Evolutionary conservation across 2,888 invertebrate genomes (phyloP), one percentile per base, ranked within the genome.

Genomic region (Gortyna flavago): DNA sequence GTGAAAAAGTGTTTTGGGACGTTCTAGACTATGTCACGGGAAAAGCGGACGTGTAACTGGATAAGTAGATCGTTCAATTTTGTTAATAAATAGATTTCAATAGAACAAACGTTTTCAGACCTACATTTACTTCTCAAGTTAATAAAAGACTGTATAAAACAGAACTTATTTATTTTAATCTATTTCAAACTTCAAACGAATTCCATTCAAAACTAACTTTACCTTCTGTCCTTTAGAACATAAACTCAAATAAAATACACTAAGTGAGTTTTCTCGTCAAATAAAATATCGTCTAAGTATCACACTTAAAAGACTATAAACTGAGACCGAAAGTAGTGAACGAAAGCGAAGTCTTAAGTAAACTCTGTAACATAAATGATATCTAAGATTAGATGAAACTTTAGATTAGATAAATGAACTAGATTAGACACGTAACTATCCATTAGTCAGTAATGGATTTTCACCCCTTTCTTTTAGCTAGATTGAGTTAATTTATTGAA

Each of bases 341-440:
- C 21, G 16, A 68, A 70, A 41, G 13, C 6, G 44, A 57, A 59
- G n/a, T n/a, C 35, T 59, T 21, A 2, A 21, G 74, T 44, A 74
- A 59, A 21, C 59, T 59, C 11, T 75, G 44, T 62, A 54, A 81
- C 59, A 77, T 75, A 72, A 79, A 78, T 83, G 75, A 87, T 85
- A 79, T 84, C 79, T 77, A 57, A 80, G 70, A 80, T 75, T 51
- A 69, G 7, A 82, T 18, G 25, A 80, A 84, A 80, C 35, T 79
- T 77, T 35, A 82, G 86, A 85, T 85, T 38, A 80, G 82, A 85
- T 87, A 72, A 87, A 86, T 87, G 72, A 80, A 82, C 18, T 8
- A 77, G 86, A 87, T 87, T 80, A 79, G 75, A 71, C 44, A 73
- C 64, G 75, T 82, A 75, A 80, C 82, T 77, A 79, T 57, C 76